These are phyloP conservation scores for Mythimna impura DNA, from an alignment of 2,888 invertebrate genomes.

Conservation along the genomic window DNA sequence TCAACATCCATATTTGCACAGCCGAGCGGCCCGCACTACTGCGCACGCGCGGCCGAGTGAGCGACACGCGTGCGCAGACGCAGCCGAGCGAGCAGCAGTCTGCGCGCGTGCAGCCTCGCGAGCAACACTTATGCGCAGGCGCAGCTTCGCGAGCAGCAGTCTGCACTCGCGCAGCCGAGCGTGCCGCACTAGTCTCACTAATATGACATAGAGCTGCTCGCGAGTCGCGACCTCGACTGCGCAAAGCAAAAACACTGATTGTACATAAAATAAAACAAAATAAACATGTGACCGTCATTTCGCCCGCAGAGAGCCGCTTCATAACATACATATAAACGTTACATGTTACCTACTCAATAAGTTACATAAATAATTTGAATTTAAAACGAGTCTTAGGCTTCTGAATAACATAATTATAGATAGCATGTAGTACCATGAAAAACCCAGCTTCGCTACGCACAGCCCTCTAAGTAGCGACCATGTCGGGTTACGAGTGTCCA, in stretches of 20 bases:
- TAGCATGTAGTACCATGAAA: conserved; percentile 70
- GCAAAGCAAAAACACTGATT: conserved; percentile 65
- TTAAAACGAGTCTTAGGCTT: conserved; percentile 90
- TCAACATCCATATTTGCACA: conserved; percentile 15
- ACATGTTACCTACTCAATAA: conserved; percentile 88
- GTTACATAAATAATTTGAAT: conserved; percentile 90
- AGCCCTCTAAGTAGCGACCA: conserved; percentile 58
- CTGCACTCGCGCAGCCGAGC: conserved; percentile 4
- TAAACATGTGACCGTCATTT: conserved; percentile 71
- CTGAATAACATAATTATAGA: conserved; percentile 78
- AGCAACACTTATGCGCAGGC: too few relatives aligned
- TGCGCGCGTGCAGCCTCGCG: too few relatives aligned
- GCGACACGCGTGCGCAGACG: too few relatives aligned
- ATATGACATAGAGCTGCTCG: neutral
- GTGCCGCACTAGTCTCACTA: too few relatives aligned
- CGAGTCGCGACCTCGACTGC: conserved; percentile 33
- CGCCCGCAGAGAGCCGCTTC: conserved; percentile 74
- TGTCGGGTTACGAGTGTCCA: conserved; percentile 27
- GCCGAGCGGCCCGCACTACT: neutral
- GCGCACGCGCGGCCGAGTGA: conserved; percentile 6
- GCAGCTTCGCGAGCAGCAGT: too few relatives aligned
- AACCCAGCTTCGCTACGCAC: conserved; percentile 65
- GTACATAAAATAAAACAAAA: conserved; percentile 71
- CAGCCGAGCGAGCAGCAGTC: too few relatives aligned
- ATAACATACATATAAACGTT: conserved; percentile 79